A percentile compares a stretch with the other conserved stretches of the same genome.
Evolutionary conservation across 2,797 vertebrate species (phyloP).

Genomic region (Pygocentrus nattereri): DNA sequence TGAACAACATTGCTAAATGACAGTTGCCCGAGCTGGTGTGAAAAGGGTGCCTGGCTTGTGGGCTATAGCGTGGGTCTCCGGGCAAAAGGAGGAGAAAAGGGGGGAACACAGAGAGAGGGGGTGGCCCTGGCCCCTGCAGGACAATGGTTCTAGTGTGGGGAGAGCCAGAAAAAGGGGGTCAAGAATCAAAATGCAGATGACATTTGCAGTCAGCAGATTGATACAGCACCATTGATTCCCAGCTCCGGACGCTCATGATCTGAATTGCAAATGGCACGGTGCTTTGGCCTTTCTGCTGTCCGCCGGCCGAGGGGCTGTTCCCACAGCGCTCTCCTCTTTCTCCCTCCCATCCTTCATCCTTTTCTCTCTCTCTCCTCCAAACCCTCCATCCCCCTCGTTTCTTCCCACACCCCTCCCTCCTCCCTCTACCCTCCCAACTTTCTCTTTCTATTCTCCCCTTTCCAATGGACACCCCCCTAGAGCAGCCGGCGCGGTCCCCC

Average conservation of each 20-base stretch:
- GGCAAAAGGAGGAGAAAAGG: constrained; percentile 51
- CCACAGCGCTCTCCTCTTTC: constrained; percentile 75
- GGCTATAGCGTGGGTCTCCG: constrained; percentile 79
- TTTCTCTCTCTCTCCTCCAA: constrained; percentile 58
- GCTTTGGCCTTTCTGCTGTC: constrained; percentile 79
- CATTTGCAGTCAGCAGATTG: constrained; percentile 87
- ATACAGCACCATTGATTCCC: constrained; percentile 84
- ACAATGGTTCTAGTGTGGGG: constrained; percentile 69
- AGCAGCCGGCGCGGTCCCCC: constrained; percentile 78
- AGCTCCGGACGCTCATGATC: constrained; percentile 75
- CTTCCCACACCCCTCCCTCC: constrained; percentile 43
- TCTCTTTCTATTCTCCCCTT: constrained; percentile 68
- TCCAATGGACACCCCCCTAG: constrained; percentile 57
- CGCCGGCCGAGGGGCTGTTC: constrained; percentile 69
- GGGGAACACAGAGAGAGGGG: constrained; percentile 53
- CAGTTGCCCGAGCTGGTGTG: constrained; percentile 73
- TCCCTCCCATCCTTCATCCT: constrained; percentile 32
- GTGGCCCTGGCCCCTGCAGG: constrained; percentile 57
- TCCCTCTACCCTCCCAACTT: constrained; percentile 67
- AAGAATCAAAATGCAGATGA: constrained; percentile 86
- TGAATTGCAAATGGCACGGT: constrained; percentile 85
- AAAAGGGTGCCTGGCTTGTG: constrained; percentile 76
- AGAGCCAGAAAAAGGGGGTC: constrained; percentile 78
- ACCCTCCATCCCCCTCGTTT: constrained; percentile 53
- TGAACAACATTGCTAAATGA: constrained; percentile 81